Evolutionary conservation across 2,113 vertebrate genomes (phyloP).

Genomic region (Corynorhinus townsendii): DNA sequence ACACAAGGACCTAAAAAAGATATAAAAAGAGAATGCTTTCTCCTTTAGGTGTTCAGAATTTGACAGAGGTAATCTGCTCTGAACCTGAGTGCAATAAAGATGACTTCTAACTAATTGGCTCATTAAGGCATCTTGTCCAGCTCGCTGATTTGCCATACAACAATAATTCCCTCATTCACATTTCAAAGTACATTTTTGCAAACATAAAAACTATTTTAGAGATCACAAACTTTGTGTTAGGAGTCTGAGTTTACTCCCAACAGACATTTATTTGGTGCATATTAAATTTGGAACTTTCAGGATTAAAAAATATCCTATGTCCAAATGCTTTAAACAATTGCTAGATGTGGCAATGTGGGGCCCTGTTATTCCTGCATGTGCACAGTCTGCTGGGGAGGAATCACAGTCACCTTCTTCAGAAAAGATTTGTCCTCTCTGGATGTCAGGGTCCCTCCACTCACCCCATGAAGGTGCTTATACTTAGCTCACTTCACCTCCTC

Average conservation of each 20-base stretch:
- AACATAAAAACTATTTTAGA: neutral
- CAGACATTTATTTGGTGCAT: neutral
- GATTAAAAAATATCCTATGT: neutral
- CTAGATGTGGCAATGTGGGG: neutral
- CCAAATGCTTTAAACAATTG: neutral
- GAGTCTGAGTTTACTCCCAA: neutral
- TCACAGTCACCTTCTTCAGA: neutral
- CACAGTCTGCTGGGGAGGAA: neutral
- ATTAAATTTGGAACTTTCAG: neutral
- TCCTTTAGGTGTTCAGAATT: too few relatives aligned
- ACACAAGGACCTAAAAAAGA: too few relatives aligned
- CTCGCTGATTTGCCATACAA: too few relatives aligned
- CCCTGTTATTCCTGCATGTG: neutral
- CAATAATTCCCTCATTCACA: neutral
- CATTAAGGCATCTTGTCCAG: too few relatives aligned
- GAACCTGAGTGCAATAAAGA: too few relatives aligned
- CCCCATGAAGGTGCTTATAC: accelerated
- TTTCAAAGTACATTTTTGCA: neutral
- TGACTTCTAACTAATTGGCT: too few relatives aligned
- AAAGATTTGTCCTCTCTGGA: neutral
- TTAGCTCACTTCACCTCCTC: neutral
- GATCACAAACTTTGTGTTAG: neutral
- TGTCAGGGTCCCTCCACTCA: neutral
- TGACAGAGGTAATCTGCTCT: too few relatives aligned
- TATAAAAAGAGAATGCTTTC: too few relatives aligned